Evolutionary conservation across 2,113 vertebrate species (phyloP), one percentile per base, ranked within the genome.

Genomic region (Petrocephalus microphthalmus): DNA sequence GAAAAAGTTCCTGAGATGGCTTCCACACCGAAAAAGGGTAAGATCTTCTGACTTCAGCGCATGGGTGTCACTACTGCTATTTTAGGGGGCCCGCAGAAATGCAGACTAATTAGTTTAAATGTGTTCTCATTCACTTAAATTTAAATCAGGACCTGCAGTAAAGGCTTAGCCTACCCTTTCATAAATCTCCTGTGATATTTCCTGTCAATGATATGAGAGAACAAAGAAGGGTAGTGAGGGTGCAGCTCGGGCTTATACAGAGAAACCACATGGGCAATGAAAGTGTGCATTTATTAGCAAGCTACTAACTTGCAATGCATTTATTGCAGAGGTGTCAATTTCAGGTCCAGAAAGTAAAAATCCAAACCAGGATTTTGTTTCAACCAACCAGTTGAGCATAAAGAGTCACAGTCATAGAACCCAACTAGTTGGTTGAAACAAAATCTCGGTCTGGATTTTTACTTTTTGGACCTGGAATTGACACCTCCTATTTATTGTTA

Each of bases 11-110:
- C 64, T 53, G 95, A 94, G 88, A 87, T 51, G 20, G 92, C 85
- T 52, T 85, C 90, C 71, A n/a, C 93, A 56, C 90, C 90, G 84
- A 96, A 95, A 90, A 95, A 94, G 94, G 95, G 95, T 95, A 91
- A 91, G 89, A 19, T 5, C 22, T 29, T 33, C 25, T 83, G 87
- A 51, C 67, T 7, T 29, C 47, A 71, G 13, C 8, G 49, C 11
- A 15, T 25, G 25, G n/a, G 60, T 29, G 60, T 29, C 60, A 4
- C 60, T 13, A 13, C 3, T n/a, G 60, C 60, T 29, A 4, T 29
- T 67, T 67, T n/a, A 67, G 10, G n/a, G 25, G n/a, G 60, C 10
- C 11, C 3, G 29, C 4, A 67, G 29, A 29, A 29, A 67, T 67
- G 8, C 25, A 11, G 3, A 25, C n/a, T 67, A 29, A 29, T 67